A percentile compares a stretch with the other conserved stretches of the same genome.
phyloP scores from a whole-genome alignment of 2,113 vertebrate genomes.

The Chamaetylas fuelleborni region DNA sequence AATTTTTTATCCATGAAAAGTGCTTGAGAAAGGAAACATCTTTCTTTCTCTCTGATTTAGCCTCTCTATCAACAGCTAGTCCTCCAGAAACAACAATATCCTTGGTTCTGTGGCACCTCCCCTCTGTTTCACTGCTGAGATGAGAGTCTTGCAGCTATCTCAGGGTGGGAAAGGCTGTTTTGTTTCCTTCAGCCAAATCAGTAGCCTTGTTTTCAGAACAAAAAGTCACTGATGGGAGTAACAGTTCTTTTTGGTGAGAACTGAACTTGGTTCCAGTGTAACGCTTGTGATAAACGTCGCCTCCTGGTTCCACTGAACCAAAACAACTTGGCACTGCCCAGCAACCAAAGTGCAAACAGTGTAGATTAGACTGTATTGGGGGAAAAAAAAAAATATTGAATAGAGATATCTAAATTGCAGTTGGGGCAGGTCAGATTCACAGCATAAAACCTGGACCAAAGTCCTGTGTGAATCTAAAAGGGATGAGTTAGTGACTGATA shows the following conservation, averaged over 20 bases:
- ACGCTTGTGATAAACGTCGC: constrained; percentile 68
- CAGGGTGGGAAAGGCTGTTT: constrained; percentile 30
- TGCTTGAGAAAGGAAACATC: background rate
- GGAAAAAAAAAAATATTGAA: background rate
- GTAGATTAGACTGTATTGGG: background rate
- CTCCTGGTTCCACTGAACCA: constrained; percentile 68
- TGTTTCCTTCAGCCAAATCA: constrained; percentile 69
- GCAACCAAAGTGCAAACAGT: constrained; percentile 55
- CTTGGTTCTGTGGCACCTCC: constrained; percentile 31
- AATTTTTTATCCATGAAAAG: background rate
- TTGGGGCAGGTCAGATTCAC: constrained; percentile 54
- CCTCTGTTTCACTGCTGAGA: background rate
- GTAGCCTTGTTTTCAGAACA: constrained; percentile 78
- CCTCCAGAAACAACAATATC: constrained; percentile 7
- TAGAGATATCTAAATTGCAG: constrained; percentile 52
- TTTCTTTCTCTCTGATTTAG: background rate
- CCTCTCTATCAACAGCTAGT: background rate
- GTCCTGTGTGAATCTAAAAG: constrained; percentile 49
- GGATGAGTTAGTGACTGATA: background rate
- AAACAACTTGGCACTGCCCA: constrained; percentile 67
- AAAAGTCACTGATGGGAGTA: constrained; percentile 62
- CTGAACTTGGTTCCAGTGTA: constrained; percentile 43
- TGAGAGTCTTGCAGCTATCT: constrained; percentile 33
- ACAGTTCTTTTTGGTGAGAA: constrained; percentile 69
- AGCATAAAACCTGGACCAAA: constrained; percentile 13